A percentile compares a stretch with the other conserved stretches of the same genome.
Conservation (phyloP, 2,888 invertebrate species). For the Eumerus sabulonum region DNA sequence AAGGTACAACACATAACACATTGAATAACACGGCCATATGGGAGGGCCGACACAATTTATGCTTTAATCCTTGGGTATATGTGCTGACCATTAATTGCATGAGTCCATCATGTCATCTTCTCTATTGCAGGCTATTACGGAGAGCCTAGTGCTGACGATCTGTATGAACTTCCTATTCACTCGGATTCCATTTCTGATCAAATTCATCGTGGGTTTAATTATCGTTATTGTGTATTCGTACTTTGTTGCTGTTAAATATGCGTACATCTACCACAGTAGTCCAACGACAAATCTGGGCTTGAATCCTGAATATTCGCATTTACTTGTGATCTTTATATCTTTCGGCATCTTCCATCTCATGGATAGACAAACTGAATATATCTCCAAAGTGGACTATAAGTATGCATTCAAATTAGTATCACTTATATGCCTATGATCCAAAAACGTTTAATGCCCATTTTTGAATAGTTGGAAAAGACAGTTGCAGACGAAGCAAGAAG, state of each 20-base stretch:
- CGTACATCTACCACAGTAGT: slow-evolving; percentile 81
- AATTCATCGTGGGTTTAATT: slow-evolving; percentile 85
- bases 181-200: slow-evolving; percentile 90
- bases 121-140: slow-evolving; percentile 80
- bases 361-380: slow-evolving; percentile 93
- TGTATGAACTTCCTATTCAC: slow-evolving; percentile 90
- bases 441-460: not conserved
- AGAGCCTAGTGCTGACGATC: slow-evolving; percentile 81
- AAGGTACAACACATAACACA: slow-evolving; percentile 29
- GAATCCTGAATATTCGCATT: slow-evolving; percentile 85
- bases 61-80: slow-evolving; percentile 78
- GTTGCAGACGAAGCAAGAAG: slow-evolving; percentile 89
- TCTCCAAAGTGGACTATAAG: slow-evolving; percentile 91
- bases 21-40: slow-evolving; percentile 45
- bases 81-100: no score
- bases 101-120: no score
- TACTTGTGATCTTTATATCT: slow-evolving; percentile 86
- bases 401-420: slow-evolving; percentile 74
- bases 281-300: slow-evolving; percentile 86
- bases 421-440: not conserved
- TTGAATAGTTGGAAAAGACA: slow-evolving; percentile 82
- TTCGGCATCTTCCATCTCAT: slow-evolving; percentile 89
- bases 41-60: slow-evolving; percentile 70
- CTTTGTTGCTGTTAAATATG: slow-evolving; percentile 84
- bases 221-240: slow-evolving; percentile 85